Base-by-base conservation (phyloP, 2,113 vertebrate genomes). In the Aythya baeri region DNA sequence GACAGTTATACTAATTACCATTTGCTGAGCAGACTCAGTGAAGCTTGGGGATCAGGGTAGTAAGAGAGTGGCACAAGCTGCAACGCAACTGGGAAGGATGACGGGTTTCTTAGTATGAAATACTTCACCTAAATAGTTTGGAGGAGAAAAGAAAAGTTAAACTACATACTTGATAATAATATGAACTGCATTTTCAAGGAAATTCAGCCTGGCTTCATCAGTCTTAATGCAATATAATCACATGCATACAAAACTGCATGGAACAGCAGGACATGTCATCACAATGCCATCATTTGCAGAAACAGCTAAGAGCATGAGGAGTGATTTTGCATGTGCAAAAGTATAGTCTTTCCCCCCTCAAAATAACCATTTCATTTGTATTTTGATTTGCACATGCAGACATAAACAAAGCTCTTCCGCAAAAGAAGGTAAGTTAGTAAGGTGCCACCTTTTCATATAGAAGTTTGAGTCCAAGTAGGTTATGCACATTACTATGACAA, bases 31-130 rank as follows among this genome's bases (percentile, higher is more conserved):
- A 99, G 98, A 91, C 95, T 98, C 76, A 99, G 70, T 32, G 98
- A 98, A 52, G 99, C 98, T 71, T 98, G 97, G 1, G 99, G 99
- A 75, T 98, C 98, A 7, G 99, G 98, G 93, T 99, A 99, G 54
- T 98, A 97, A 87, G 98, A 99, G 31, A 99, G 96, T 82, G 98
- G 98, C 75, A 99, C 96, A 65, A 99, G 98, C 96, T 99, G 99
- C 94, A 99, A 89, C n/a, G 97, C 98, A 82, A 99, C 98, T 29
- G 98, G 99, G 82, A 98, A 97, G 55, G 98, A 98, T 23, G 99
- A 99, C 3, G 99, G 99, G 93, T 99, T 99, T 97, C 98, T 99
- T 97, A 99, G 96, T 84, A 97, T 61, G 34, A 99, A 98, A 41
- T 98, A 98, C 92, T 99, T 99, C 66, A 99, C 98, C 99, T 99